Evolutionary conservation across 2,888 invertebrate genomes (phyloP).

Genomic region (Carpatolechia fugitivella): DNA sequence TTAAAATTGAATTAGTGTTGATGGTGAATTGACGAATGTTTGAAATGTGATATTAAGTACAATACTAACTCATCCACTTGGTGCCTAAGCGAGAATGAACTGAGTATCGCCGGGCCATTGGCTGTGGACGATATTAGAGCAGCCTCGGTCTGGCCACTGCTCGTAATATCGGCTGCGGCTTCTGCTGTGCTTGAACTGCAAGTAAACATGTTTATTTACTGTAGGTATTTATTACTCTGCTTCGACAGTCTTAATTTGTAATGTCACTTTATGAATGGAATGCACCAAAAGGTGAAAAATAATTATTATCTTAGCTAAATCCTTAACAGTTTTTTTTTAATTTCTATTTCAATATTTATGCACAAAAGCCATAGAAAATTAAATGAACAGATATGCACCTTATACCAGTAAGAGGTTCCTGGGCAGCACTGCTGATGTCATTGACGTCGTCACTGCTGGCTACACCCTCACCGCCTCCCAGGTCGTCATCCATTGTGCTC

Average conservation of each 20-base stretch:
- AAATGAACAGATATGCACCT: slow-evolving; percentile 42
- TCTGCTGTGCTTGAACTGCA: slow-evolving; percentile 71
- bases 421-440: slow-evolving; percentile 72
- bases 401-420: slow-evolving; percentile 65
- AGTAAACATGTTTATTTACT: no score
- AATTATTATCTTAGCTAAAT: no score
- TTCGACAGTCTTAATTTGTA: no score
- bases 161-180: slow-evolving; percentile 65
- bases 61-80: slow-evolving; percentile 64
- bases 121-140: slow-evolving; percentile 68
- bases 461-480: slow-evolving; percentile 72
- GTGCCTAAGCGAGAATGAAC: slow-evolving; percentile 60
- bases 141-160: slow-evolving; percentile 65
- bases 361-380: background rate
- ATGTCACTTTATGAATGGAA: background rate
- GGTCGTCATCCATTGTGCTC: slow-evolving; percentile 75
- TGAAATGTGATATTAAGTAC: background rate
- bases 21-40: no score
- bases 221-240: no score
- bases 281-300: background rate
- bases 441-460: slow-evolving; percentile 76
- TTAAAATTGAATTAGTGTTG: no score
- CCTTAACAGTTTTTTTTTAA: no score
- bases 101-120: slow-evolving; percentile 62
- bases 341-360: no score